Evolutionary conservation across 2,888 invertebrate genomes (phyloP).

Genomic region (Heliconius charithonia): DNA sequence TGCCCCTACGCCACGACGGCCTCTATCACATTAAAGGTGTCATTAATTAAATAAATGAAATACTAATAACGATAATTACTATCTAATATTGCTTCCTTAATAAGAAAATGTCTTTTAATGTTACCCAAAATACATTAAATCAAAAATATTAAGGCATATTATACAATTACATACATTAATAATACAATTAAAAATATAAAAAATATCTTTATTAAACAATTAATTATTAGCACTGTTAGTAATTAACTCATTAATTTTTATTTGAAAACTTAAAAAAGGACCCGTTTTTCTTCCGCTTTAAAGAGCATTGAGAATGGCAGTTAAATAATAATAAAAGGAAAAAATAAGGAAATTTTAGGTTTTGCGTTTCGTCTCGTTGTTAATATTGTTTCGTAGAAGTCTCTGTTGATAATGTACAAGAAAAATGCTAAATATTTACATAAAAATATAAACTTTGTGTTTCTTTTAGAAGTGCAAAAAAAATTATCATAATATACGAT

Average conservation of each 20-base stretch:
- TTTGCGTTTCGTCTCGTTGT: conserved; percentile 18
- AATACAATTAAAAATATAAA: neutral
- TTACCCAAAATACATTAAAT: too few species aligned
- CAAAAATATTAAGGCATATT: neutral
- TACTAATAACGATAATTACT: too few species aligned
- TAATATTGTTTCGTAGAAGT: conserved; percentile 5
- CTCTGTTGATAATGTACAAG: conserved; percentile 20
- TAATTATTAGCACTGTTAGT: neutral
- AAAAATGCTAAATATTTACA: neutral
- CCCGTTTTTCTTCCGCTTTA: neutral
- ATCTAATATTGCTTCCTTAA: too few species aligned
- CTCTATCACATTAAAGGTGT: neutral
- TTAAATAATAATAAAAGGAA: neutral
- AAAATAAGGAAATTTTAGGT: conserved; percentile 4
- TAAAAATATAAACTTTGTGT: too few species aligned
- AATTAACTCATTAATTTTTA: neutral
- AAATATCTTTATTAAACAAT: neutral
- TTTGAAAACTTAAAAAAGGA: neutral
- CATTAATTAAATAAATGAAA: neutral
- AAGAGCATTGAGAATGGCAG: neutral
- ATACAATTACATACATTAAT: neutral
- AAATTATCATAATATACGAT: too few species aligned
- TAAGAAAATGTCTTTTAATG: too few species aligned
- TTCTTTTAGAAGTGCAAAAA: too few species aligned
- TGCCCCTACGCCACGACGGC: too few species aligned